A percentile compares a stretch with the other conserved stretches of the same genome.
Evolutionary conservation across 2,888 invertebrate genomes (phyloP).

Genomic region (Eulithis testata): DNA sequence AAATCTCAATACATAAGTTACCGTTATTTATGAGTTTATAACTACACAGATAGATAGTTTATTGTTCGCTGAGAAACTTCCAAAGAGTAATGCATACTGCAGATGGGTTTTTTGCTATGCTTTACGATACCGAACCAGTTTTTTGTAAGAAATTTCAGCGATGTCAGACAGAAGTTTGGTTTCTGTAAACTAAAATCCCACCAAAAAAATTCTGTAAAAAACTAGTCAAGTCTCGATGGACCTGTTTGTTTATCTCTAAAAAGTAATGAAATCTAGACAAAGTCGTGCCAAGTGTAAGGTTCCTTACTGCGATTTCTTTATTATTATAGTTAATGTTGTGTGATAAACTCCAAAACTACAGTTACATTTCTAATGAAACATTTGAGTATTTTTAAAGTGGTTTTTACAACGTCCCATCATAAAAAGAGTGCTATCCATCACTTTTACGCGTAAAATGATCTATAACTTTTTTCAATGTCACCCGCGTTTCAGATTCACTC

Average conservation of each 20-base stretch:
- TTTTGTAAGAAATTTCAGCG: too few species aligned
- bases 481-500: constrained; percentile 59
- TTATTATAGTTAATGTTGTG: too few species aligned
- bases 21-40: constrained; percentile 50
- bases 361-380: not conserved
- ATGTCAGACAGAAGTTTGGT: not conserved
- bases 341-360: not conserved
- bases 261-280: too few species aligned
- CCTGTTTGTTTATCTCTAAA: too few species aligned
- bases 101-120: not conserved
- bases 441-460: constrained; percentile 39
- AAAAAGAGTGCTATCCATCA: constrained; percentile 3
- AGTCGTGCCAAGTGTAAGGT: too few species aligned
- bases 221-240: too few species aligned
- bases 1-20: constrained; percentile 43
- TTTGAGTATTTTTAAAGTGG: not conserved
- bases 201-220: too few species aligned
- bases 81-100: constrained; percentile 18
- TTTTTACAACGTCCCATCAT: not conserved
- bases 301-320: too few species aligned
- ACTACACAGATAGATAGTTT: constrained; percentile 31
- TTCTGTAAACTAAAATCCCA: not conserved
- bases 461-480: constrained; percentile 50
- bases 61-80: constrained; percentile 26
- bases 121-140: too few species aligned